These are phyloP conservation scores for Thelaira solivaga DNA, from an alignment of 2,888 invertebrate genomes.

Conservation along the genomic window DNA sequence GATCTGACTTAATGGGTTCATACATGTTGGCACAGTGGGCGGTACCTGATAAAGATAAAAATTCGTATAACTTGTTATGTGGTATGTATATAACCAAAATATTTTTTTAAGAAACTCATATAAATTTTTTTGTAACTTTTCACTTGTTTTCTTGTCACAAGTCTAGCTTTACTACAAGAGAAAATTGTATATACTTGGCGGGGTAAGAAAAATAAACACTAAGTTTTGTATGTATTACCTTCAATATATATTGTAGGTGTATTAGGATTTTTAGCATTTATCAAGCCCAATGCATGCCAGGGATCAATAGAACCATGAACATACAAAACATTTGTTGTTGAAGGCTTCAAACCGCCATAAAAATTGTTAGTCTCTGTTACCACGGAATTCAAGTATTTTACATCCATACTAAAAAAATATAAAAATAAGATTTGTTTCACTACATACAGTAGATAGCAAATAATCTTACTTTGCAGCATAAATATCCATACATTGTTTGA, in stretches of 20 bases:
- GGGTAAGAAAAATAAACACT: too few species aligned
- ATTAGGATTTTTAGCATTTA: conserved; percentile 77
- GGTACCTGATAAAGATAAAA: conserved; percentile 81
- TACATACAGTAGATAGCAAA: not conserved
- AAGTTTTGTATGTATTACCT: too few species aligned
- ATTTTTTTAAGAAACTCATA: too few species aligned
- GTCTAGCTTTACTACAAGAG: too few species aligned
- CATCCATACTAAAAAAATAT: conserved; percentile 79
- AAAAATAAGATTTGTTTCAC: not conserved
- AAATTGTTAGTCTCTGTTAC: conserved; percentile 85
- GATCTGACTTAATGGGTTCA: conserved; percentile 83
- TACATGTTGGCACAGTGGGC: conserved; percentile 98
- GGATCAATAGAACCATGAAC: conserved; percentile 94
- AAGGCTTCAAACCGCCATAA: conserved; percentile 86
- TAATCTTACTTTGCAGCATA: conserved; percentile 83
- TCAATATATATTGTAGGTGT: conserved; percentile 86
- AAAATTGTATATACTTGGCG: too few species aligned
- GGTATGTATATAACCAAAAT: too few species aligned
- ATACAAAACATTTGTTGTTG: conserved; percentile 86
- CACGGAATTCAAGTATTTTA: conserved; percentile 80
- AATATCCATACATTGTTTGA: conserved; percentile 89
- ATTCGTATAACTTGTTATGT: too few species aligned
- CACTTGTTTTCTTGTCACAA: too few species aligned
- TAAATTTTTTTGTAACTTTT: too few species aligned
- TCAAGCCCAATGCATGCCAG: conserved; percentile 89